A percentile compares a stretch with the other conserved stretches of the same genome.
phyloP scores from a whole-genome alignment of 1,140 invertebrate species.

The Bombus turneri region DNA sequence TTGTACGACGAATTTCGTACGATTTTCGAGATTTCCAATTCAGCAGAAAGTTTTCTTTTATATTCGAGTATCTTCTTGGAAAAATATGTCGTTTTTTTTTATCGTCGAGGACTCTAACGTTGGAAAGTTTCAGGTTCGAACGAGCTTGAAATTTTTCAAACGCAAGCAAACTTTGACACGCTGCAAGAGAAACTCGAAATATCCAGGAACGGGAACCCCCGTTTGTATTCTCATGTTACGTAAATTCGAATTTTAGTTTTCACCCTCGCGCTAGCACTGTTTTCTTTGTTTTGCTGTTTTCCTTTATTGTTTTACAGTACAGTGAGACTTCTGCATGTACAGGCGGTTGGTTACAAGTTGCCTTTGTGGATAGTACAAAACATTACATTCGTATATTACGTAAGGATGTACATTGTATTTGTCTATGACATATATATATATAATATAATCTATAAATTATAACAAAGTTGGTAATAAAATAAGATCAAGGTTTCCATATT shows the following conservation, averaged over 20 bases:
- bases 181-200: neutral
- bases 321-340: no score
- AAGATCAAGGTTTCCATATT: no score
- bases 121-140: neutral
- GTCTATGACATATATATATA: neutral
- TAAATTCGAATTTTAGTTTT: neutral
- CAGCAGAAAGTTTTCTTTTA: neutral
- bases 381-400: no score
- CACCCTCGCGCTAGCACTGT: neutral
- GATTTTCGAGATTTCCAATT: neutral
- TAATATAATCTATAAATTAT: neutral
- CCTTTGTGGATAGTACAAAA: no score
- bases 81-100: neutral
- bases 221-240: neutral
- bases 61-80: neutral
- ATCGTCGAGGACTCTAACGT: neutral
- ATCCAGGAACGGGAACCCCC: neutral
- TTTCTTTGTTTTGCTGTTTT: neutral
- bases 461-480: neutral
- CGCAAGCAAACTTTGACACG: neutral
- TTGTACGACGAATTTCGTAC: neutral
- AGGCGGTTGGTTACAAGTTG: no score
- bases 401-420: no score
- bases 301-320: neutral
- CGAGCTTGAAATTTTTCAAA: constrained; percentile 2